Base-by-base conservation (phyloP, 2,888 invertebrate species). In the Parnassius apollo region DNA sequence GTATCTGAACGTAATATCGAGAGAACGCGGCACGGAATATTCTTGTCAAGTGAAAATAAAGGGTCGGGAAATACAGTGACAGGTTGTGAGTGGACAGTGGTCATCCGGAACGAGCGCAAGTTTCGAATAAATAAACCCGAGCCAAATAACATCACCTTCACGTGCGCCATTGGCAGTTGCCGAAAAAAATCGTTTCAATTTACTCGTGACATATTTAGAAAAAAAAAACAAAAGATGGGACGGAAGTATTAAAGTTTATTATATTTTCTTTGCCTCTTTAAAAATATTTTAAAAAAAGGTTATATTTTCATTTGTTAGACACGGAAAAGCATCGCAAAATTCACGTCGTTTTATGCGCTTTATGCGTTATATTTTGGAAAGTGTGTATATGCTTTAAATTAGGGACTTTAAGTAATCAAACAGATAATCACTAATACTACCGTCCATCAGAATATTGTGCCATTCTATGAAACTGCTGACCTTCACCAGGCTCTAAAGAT, bases 11-110 rank as follows among this genome's bases (percentile, higher is more conserved):
- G 88, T 91, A 90, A 91, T 91, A 91, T 91, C 86, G 86, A 78
- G 84, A 79, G 86, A 83, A 81, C 85, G 78, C 78, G 75, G 81
- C 79, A 78, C 80, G 80, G 79, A 86, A 91, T 89, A 89, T 89
- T 89, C 85, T 86, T 90, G 90, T 89, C 90, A 89, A 88, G 85
- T 87, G 86, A 90, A 90, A 91, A 88, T 89, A 90, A 89, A 89
- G 87, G 89, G 85, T 84, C 86, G 82, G 85, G 76, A 87, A 86
- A 90, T 86, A 87, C 85, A 83, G 82, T 88, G 91, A 90, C 91
- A 88, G 87, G 82, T 83, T 85, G 84, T 79, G 86, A 90, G 84
- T 81, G 88, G 91, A 85, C 88, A 79, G 84, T 86, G 91, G 88
- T 88, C 88, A 84, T 86, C 77, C 80, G 79, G 80, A 83, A 78